Evolutionary conservation across 2,113 vertebrate species (phyloP).

Genomic region (Hassar affinis): DNA sequence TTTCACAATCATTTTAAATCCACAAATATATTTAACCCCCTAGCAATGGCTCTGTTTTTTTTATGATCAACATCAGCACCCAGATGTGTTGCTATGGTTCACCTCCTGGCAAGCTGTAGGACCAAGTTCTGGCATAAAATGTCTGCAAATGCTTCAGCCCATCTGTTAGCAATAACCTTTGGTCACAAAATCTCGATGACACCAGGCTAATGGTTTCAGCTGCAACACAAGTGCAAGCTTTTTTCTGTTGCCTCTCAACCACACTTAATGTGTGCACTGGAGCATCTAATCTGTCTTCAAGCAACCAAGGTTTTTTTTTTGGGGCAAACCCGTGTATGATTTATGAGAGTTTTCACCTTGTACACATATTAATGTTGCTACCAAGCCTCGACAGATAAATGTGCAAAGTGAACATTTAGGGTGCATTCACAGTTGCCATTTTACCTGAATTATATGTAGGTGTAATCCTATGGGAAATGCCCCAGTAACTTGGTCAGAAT

Average conservation of each 20-base stretch:
- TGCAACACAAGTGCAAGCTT: not conserved
- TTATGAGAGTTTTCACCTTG: conserved; percentile 11
- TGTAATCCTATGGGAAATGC: not conserved
- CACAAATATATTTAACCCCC: not conserved
- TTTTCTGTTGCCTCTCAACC: not conserved
- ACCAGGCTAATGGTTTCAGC: conserved; percentile 4
- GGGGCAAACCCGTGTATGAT: not conserved
- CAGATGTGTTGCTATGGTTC: not conserved
- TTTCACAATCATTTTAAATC: not conserved
- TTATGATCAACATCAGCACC: not conserved
- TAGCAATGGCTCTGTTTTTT: not conserved
- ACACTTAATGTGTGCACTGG: conserved; percentile 7
- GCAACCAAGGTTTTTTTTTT: not conserved
- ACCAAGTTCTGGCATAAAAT: not conserved
- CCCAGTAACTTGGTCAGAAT: not conserved
- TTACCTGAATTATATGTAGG: not conserved
- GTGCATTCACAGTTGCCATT: not conserved
- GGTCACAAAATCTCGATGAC: conserved; percentile 22
- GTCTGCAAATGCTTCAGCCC: conserved; percentile 3
- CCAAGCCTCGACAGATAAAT: not conserved
- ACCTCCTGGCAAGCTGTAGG: not conserved
- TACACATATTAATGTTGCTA: conserved; percentile 22
- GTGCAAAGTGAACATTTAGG: not conserved
- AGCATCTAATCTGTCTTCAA: conserved; percentile 24
- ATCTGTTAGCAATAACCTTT: conserved; percentile 39